These are phyloP conservation scores for Aleiodes testaceus DNA, from an alignment of 2,888 invertebrate species.

Conservation along the genomic window DNA sequence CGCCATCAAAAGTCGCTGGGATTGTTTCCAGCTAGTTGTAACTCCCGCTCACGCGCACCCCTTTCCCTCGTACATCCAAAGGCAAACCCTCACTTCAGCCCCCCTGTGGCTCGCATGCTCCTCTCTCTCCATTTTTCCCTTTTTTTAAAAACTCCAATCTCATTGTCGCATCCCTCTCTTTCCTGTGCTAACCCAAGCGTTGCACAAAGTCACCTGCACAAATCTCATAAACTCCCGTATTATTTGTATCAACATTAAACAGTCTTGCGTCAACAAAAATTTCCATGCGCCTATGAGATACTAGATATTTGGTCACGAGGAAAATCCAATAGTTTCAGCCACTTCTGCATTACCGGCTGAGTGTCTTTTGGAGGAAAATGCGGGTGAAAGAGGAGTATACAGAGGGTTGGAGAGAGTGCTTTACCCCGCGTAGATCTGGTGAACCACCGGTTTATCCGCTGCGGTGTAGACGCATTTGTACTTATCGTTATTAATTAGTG, in stretches of 20 bases:
- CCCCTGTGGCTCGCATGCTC: conserved; percentile 1
- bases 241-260: background rate
- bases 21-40: conserved; percentile 68
- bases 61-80: conserved; percentile 2
- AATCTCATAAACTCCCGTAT: background rate
- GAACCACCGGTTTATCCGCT: conserved; percentile 62
- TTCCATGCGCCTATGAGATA: background rate
- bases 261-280: too few species aligned
- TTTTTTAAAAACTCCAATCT: background rate
- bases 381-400: background rate
- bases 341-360: conserved; percentile 54
- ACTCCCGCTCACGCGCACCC: conserved; percentile 54
- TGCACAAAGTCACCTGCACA: too few species aligned
- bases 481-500: conserved; percentile 69
- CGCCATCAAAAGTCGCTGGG: conserved; percentile 70
- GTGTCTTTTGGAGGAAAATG: conserved; percentile 41
- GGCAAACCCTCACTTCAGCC: conserved; percentile 25
- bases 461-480: conserved; percentile 68
- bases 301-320: background rate
- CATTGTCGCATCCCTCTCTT: conserved; percentile 4
- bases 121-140: conserved; percentile 1
- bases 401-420: conserved; percentile 18
- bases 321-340: conserved; percentile 7
- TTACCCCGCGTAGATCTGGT: conserved; percentile 51
- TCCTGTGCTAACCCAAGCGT: background rate